Evolutionary conservation across 2,113 vertebrate genomes (phyloP), one percentile per base, ranked within the genome.

Genomic region (Sceloporus undulatus): DNA sequence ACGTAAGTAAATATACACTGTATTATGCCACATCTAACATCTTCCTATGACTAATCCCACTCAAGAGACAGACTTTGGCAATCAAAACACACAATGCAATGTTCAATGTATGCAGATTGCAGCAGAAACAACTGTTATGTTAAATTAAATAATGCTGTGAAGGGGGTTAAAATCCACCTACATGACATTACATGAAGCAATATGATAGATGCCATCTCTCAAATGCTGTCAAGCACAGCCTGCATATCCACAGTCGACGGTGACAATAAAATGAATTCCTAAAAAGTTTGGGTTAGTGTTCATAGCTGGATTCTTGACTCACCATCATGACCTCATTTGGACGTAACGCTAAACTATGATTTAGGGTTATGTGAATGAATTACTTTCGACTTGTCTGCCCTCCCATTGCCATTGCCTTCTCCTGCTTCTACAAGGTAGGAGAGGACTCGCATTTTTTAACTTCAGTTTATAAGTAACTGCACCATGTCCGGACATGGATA

Each of bases 21-120:
- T 25, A 38, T 70, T 16, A 13, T 86, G 48, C 54, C 62, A 25
- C 19, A n/a, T 70, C 65, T 79, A 2, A 2, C 56, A 71, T 38
- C 16, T 68, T 1, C 48, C 4, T 86, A 48, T 48, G 38, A 48
- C 16, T 85, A 48, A 86, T 79, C 18, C 27, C 19, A 25, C 42
- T 70, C 42, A 86, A n/a, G 42, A 25, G 29, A 86, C 65, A 27
- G 42, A 79, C 48, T 71, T 9, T 5, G 11, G 18, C 48, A 21
- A 71, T 86, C 85, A 40, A 70, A 86, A 79, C 29, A 68, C 9
- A 86, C 65, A 27, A n/a, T 11, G 59, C n/a, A 80, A 56, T 54
- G 19, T 34, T n/a, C 66, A 40, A 29, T 11, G 0, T 19, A 40
- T 11, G 34, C 42, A 38, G 34, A 56, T 29, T 73, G 18, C 14